Base-by-base conservation (phyloP, 2,113 vertebrate species). In the Prolemur simus region DNA sequence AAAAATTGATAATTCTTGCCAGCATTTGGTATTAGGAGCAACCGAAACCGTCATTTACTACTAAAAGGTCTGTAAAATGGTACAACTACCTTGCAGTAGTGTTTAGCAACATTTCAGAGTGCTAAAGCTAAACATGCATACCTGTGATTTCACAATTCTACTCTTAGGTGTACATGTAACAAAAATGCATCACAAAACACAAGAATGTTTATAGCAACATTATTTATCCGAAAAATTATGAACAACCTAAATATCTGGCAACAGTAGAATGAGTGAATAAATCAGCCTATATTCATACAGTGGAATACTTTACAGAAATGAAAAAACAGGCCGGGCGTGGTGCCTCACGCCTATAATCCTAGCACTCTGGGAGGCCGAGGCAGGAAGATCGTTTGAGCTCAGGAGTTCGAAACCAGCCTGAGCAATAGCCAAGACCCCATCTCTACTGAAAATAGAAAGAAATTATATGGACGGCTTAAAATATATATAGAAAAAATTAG, bases 11-110 rank as follows among this genome's bases (percentile, higher is more conserved):
- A 42, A 90, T 92, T 52, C 37, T 90, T 80, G 17, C 27, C 71
- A 91, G 74, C 27, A 58, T 94, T 87, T 92, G 64, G 27, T 90
- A 69, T 93, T 76, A 92, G 85, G 42, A 63, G 29, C 64, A 74
- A 54, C 23, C 23, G 45, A 86, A 86, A 89, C 42, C 58, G 74
- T 83, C 54, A n/a, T 64, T 95, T 69, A 34, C 88, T 94, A 17
- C 74, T 64, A 42, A 49, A 77, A 87, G 42, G n/a, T 80, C 0
- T 87, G 10, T 77, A 69, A 92, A 86, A 77, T 91, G 49, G 39
- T 73, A 69, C 34, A 60, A 1, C 77, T 81, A 13, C 52, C 37
- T 91, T 93, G 56, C 21, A 5, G 5, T 76, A 56, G 29, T 76
- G 64, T 45, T 89, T 34, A 63, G 45, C 66, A 76, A 58, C 64